Conservation (phyloP, 64 coral and sea anemone genomes). For the Catalaphyllia jardinei region DNA sequence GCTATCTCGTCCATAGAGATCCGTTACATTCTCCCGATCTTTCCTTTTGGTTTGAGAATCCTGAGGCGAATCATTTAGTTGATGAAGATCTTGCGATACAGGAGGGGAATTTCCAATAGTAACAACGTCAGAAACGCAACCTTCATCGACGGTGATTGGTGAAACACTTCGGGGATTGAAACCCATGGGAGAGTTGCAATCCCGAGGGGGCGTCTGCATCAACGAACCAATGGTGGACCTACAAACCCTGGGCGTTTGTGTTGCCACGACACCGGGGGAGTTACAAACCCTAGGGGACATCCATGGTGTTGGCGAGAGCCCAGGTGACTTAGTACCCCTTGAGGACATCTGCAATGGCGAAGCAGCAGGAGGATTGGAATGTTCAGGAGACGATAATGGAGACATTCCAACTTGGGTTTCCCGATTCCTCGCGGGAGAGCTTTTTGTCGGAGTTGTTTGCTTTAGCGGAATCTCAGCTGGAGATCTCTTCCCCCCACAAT, state of each 20-base stretch:
- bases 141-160: neutral
- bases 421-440: neutral
- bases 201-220: too few species aligned
- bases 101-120: neutral
- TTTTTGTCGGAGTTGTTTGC: conserved; percentile 5
- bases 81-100: neutral
- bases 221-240: too few species aligned
- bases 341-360: neutral
- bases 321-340: neutral
- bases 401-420: neutral
- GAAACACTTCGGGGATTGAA: neutral
- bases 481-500: neutral
- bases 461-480: neutral
- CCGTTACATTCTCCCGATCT: neutral
- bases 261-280: neutral
- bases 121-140: neutral
- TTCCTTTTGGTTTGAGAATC: neutral
- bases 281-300: neutral
- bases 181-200: neutral
- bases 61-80: neutral
- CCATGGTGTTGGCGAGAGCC: neutral
- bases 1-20: neutral
- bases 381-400: neutral
- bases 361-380: neutral
- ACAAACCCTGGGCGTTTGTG: neutral